A percentile compares a stretch with the other conserved stretches of the same genome.
These are phyloP conservation scores for Patella depressa DNA, from an alignment of 2,888 invertebrate species.

Conservation along the genomic window DNA sequence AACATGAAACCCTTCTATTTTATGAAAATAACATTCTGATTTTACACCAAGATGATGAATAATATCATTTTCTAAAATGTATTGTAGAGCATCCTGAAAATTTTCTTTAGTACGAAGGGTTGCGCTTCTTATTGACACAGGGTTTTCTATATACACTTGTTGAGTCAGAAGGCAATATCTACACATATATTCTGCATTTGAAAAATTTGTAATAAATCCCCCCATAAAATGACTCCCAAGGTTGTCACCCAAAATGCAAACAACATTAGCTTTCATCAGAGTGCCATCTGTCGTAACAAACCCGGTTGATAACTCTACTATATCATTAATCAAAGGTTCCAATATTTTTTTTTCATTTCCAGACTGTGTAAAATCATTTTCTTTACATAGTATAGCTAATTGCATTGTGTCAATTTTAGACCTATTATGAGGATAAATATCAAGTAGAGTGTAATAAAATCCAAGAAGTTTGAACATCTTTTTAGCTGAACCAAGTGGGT, in stretches of 20 bases:
- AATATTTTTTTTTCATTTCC: neutral
- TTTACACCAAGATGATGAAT: constrained; percentile 1
- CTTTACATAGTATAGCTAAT: neutral
- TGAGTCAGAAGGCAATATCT: neutral
- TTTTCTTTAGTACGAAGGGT: neutral
- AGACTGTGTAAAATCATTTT: neutral
- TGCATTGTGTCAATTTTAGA: neutral
- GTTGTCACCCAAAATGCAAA: neutral
- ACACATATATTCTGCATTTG: neutral
- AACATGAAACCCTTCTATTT: neutral
- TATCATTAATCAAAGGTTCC: constrained; percentile 3
- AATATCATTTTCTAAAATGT: neutral
- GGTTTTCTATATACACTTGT: neutral
- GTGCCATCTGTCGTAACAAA: neutral
- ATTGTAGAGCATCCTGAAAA: neutral
- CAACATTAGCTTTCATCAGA: neutral
- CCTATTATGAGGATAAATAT: neutral
- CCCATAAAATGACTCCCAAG: neutral
- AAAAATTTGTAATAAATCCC: neutral
- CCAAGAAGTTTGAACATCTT: neutral
- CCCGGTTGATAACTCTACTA: neutral
- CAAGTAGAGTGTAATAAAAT: neutral
- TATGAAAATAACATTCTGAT: neutral
- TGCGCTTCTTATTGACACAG: neutral
- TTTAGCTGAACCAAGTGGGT: neutral